Conservation (phyloP, 2,888 invertebrate species). For the Pachycephus smyrnensis region DNA sequence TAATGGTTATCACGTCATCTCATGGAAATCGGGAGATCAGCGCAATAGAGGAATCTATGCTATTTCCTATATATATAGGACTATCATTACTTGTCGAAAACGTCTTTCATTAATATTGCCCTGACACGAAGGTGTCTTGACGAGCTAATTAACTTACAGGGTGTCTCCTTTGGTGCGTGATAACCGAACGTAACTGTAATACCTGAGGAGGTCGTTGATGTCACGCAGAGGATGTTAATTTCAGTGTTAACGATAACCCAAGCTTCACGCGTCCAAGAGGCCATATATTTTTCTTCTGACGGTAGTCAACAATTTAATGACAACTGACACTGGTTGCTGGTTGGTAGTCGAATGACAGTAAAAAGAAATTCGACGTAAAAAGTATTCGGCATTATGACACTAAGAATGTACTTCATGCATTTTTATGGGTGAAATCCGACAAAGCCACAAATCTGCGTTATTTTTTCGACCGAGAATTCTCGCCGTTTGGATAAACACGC, state of each 20-base stretch:
- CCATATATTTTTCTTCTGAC: background rate
- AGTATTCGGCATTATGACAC: background rate
- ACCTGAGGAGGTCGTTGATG: conserved; percentile 29
- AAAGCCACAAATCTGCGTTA: background rate
- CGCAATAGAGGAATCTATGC: background rate
- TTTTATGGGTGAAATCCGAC: background rate
- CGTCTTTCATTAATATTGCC: background rate
- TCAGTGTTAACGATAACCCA: conserved; percentile 11
- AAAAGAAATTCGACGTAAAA: background rate
- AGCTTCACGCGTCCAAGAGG: background rate
- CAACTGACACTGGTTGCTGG: background rate
- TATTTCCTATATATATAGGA: background rate
- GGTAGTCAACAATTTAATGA: background rate
- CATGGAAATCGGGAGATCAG: too few species aligned
- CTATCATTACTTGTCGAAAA: background rate
- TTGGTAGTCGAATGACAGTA: background rate
- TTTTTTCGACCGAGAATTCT: background rate
- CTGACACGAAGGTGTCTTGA: conserved; percentile 9
- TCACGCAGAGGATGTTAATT: conserved; percentile 36
- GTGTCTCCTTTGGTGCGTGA: conserved; percentile 26
- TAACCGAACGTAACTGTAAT: conserved; percentile 30
- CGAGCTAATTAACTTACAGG: conserved; percentile 35
- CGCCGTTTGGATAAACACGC: background rate
- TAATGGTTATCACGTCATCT: too few species aligned
- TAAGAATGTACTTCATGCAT: background rate